Evolutionary conservation across 2,797 vertebrate genomes (phyloP).

Genomic region (Phalanger gymnotis): DNA sequence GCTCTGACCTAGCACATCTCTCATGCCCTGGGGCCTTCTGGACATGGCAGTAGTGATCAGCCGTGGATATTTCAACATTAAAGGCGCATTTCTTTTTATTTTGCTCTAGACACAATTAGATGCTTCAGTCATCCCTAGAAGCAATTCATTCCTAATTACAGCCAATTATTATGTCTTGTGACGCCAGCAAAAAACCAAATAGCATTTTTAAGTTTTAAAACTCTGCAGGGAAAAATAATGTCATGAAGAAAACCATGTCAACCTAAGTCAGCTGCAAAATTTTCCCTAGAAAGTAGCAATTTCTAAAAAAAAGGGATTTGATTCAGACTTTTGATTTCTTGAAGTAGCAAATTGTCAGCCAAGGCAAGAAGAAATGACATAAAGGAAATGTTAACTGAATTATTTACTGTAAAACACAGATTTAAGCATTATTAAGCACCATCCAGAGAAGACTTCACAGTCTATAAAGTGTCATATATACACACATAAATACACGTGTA

Average conservation of each 20-base stretch:
- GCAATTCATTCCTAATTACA: slow-evolving; percentile 77
- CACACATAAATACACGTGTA: not conserved
- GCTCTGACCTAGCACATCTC: not conserved
- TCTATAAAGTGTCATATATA: slow-evolving; percentile 62
- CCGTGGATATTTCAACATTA: slow-evolving; percentile 49
- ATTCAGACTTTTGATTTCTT: slow-evolving; percentile 69
- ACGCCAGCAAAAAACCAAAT: slow-evolving; percentile 56
- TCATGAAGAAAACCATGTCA: slow-evolving; percentile 55
- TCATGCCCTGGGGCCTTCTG: not conserved
- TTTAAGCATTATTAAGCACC: slow-evolving; percentile 65
- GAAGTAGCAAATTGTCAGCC: slow-evolving; percentile 69
- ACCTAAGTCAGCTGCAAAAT: slow-evolving; percentile 13
- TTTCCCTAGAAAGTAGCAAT: slow-evolving; percentile 69
- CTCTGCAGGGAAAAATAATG: slow-evolving; percentile 48
- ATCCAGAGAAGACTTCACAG: slow-evolving; percentile 62
- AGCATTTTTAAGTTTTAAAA: slow-evolving; percentile 66
- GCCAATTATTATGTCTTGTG: slow-evolving; percentile 73
- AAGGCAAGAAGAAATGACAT: slow-evolving; percentile 57
- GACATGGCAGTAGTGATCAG: slow-evolving; percentile 41
- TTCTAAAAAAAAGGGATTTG: slow-evolving; percentile 59
- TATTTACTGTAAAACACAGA: slow-evolving; percentile 71
- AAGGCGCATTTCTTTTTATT: slow-evolving; percentile 64
- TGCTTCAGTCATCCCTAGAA: slow-evolving; percentile 63
- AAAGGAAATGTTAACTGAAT: slow-evolving; percentile 70
- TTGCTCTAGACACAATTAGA: slow-evolving; percentile 20